phyloP scores from a whole-genome alignment of 2,888 invertebrate genomes.

The Nomada fabriciana region DNA sequence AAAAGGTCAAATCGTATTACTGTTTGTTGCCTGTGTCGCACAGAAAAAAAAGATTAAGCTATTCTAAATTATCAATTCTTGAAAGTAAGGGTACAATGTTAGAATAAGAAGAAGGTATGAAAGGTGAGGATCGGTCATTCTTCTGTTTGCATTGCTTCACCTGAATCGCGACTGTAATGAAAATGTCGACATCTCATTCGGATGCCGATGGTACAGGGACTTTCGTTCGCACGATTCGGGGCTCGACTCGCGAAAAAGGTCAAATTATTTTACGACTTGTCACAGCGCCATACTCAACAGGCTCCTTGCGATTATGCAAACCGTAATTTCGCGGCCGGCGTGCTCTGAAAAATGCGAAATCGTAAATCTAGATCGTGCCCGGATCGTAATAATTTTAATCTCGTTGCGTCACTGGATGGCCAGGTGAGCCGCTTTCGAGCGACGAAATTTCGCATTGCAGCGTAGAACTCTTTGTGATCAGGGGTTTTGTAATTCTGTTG shows the following conservation, averaged over 20 bases:
- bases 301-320: slow-evolving; percentile 27
- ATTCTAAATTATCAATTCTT: too few relatives aligned
- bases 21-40: too few relatives aligned
- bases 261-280: slow-evolving; percentile 35
- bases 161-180: neutral
- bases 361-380: slow-evolving; percentile 24
- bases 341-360: slow-evolving; percentile 33
- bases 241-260: slow-evolving; percentile 21
- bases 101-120: too few relatives aligned
- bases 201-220: neutral
- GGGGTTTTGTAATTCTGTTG: neutral
- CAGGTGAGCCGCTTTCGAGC: neutral
- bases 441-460: slow-evolving; percentile 6
- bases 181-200: neutral
- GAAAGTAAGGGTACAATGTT: too few relatives aligned
- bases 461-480: neutral
- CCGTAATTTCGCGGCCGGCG: slow-evolving; percentile 22
- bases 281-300: neutral
- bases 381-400: slow-evolving; percentile 31
- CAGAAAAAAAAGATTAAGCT: too few relatives aligned
- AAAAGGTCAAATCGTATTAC: too few relatives aligned
- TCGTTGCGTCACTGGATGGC: slow-evolving; percentile 13
- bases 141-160: too few relatives aligned
- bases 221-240: slow-evolving; percentile 5
- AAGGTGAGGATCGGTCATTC: too few relatives aligned